Conservation (phyloP, 1,140 invertebrate genomes). For the Platyura marginata region DNA sequence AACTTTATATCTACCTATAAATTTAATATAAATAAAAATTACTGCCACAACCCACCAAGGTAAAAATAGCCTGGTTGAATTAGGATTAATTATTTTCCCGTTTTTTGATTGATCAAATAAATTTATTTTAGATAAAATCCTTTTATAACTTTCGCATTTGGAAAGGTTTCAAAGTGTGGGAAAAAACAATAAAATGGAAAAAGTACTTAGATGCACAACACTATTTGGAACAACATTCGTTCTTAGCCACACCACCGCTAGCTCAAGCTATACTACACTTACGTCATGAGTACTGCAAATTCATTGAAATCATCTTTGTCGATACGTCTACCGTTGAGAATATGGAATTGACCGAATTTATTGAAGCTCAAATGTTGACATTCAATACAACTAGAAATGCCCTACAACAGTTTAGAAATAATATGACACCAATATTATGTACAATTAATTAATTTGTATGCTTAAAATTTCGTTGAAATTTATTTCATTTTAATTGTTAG, state of each 20-base stretch:
- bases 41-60: too few species aligned
- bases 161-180: conserved; percentile 70
- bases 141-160: conserved; percentile 55
- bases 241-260: conserved; percentile 50
- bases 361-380: conserved; percentile 38
- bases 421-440: conserved; percentile 6
- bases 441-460: too few species aligned
- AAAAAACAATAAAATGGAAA: conserved; percentile 46
- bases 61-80: too few species aligned
- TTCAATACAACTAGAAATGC: conserved; percentile 13
- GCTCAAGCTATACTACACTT: conserved; percentile 47
- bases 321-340: conserved; percentile 34
- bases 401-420: conserved; percentile 14
- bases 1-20: too few species aligned
- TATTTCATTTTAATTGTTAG: conserved; percentile 39
- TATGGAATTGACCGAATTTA: conserved; percentile 41
- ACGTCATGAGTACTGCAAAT: conserved; percentile 45
- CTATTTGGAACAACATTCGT: conserved; percentile 43
- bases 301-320: conserved; percentile 38
- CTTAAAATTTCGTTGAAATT: conserved; percentile 6
- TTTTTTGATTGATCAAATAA: conserved; percentile 4
- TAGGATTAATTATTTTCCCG: too few species aligned
- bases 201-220: conserved; percentile 41
- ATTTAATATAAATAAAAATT: too few species aligned
- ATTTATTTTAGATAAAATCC: conserved; percentile 38